Base-by-base conservation (phyloP, 2,888 invertebrate species). In the Monoplex corrugatus region DNA sequence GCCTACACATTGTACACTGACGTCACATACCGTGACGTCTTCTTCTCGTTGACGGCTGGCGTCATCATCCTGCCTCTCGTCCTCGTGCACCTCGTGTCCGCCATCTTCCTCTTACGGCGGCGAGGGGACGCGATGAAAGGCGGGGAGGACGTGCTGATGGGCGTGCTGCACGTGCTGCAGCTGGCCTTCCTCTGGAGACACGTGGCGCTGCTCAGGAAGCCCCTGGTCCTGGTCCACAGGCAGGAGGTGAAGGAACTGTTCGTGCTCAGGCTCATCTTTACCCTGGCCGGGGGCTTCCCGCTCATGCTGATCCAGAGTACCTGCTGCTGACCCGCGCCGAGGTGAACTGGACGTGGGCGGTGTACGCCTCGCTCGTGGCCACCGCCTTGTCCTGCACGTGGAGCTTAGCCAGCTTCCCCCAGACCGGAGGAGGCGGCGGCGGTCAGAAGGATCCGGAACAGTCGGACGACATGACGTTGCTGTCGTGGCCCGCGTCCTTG, bases 301-400 rank as follows among this genome's bases (percentile, higher is more conserved):
- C 98, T 98, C 98, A 96, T 98, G 89, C 96, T 98, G 5, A 96
- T 98, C 28, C 98, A 98, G 94, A 96, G 98, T 98, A 98, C 95
- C 97, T 98, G 83, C 96, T 98, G 90, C 93, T 94, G 23, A 94
- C 95, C 1, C 96, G 96, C 32, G 86, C 50, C 10, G 82, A 89
- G 75, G n/a, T 87, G 19, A n/a, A 63, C 1, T 88, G 87, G 90
- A 45, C 72, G 0, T 95, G 98, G 90, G 97, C 92, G 10, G 63
- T 92, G 32, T 86, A 92, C 32, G 98, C 98, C 68, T 98, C 98
- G 0, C 98, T 98, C 6, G 97, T 97, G 0, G 96, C 98, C 1
- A 98, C 98, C 0, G 96, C 98, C 85, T 98, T 98, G 96, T 98
- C 98, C 90, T 97, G 98, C 84, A 98, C 98, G 95, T 98, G 98